Evolutionary conservation across 53 echinoderm and acorn worm species (phyloP), one percentile per base, ranked within the genome.

Genomic region (Actinopyga echinites): DNA sequence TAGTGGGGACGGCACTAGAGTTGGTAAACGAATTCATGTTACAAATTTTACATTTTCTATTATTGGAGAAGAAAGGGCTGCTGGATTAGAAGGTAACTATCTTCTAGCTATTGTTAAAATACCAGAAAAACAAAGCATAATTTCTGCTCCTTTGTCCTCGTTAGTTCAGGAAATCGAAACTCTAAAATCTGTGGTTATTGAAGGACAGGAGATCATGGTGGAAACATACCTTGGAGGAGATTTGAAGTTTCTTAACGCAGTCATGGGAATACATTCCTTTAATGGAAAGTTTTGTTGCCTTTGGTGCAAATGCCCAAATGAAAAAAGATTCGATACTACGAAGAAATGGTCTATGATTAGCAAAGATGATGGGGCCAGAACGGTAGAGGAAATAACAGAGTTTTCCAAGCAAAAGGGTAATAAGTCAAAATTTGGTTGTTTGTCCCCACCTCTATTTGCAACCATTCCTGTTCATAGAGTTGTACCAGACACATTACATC

Each of bases 401-500:
- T 62, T 12, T 62, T 49, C 17, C 13, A 49, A 49, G 49, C 28
- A 26, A 62, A 26, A 31, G 31, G 31, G 28, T 62, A 62, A 62
- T 26, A 25, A 62, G 15, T 31, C 26, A 29, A 62, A 31, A 25
- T 71, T 37, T 42, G 33, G 33, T 36, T 71, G 73, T 20, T 49
- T 49, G 49, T 49, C 49, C 17, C 49, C 49, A 49, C 80, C 79
- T 79, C 79, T 79, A 29, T 79, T 79, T 79, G 11, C 56, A 22
- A 1, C 56, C 15, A 80, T 80, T 57, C 55, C 31, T 19, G 26
- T 80, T 29, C 25, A 32, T 42, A 80, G 45, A 21, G 58, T 80
- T 3, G 80, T 80, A 23, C 80, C 80, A 26, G 80, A 80, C 32
- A 80, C 80, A 1, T 60, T 59, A 33, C 80, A 57, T 80, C 35